phyloP scores from a whole-genome alignment of 2,888 invertebrate genomes.

The Nomada flava region DNA sequence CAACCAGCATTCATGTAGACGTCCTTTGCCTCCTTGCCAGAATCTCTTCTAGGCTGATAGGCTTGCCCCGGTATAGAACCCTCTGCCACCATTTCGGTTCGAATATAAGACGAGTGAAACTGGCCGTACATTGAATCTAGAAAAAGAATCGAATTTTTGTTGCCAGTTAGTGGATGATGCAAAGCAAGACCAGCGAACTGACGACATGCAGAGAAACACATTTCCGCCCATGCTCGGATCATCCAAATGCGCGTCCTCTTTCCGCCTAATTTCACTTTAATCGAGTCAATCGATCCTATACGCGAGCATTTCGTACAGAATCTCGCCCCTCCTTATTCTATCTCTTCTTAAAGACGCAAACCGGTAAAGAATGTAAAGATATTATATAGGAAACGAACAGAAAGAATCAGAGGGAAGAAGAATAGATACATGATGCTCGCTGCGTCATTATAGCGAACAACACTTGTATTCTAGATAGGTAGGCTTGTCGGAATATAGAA shows the following conservation, averaged over 20 bases:
- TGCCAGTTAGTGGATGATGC: slow-evolving; percentile 46
- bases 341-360: too few relatives aligned
- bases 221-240: slow-evolving; percentile 59
- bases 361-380: too few relatives aligned
- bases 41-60: slow-evolving; percentile 54
- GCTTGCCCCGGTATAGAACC: slow-evolving; percentile 37
- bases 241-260: slow-evolving; percentile 10
- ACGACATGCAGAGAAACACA: slow-evolving; percentile 53
- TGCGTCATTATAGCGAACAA: too few relatives aligned
- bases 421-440: too few relatives aligned
- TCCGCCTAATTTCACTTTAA: not conserved
- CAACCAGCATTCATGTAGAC: slow-evolving; percentile 41
- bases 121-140: slow-evolving; percentile 67
- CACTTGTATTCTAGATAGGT: too few relatives aligned
- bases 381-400: too few relatives aligned
- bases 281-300: not conserved
- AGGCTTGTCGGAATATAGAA: too few relatives aligned
- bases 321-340: too few relatives aligned
- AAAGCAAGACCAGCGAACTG: slow-evolving; percentile 13
- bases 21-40: slow-evolving; percentile 51
- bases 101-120: slow-evolving; percentile 57
- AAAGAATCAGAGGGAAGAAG: too few relatives aligned
- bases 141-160: slow-evolving; percentile 68
- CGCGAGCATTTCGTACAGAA: too few relatives aligned
- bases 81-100: slow-evolving; percentile 48